These are phyloP conservation scores for Lottia gigantea DNA, from an alignment of 2,888 invertebrate species.

Conservation along the genomic window DNA sequence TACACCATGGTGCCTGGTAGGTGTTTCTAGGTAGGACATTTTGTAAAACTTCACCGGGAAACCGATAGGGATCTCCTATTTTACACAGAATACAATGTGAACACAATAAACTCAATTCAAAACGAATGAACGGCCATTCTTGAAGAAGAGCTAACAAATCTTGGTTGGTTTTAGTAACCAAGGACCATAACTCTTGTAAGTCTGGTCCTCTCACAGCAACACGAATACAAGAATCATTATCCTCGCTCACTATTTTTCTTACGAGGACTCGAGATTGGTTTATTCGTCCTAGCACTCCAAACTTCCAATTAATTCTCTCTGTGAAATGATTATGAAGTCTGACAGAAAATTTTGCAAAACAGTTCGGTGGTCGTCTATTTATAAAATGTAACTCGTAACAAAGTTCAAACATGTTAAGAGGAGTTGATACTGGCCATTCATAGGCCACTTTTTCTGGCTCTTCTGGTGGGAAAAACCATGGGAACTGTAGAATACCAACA, in stretches of 20 bases:
- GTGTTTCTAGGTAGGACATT: slow-evolving; percentile 44
- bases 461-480: slow-evolving; percentile 54
- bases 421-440: slow-evolving; percentile 44
- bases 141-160: slow-evolving; percentile 48
- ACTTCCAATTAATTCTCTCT: slow-evolving; percentile 53
- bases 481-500: slow-evolving; percentile 51
- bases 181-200: slow-evolving; percentile 55
- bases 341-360: slow-evolving; percentile 59
- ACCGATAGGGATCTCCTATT: slow-evolving; percentile 43
- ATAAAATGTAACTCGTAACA: slow-evolving; percentile 47
- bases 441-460: slow-evolving; percentile 38
- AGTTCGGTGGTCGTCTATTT: slow-evolving; percentile 53
- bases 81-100: slow-evolving; percentile 51
- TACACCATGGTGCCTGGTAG: slow-evolving; percentile 46
- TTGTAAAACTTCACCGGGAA: slow-evolving; percentile 52
- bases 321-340: slow-evolving; percentile 46
- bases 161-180: slow-evolving; percentile 42
- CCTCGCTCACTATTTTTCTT: slow-evolving; percentile 30
- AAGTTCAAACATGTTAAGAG: slow-evolving; percentile 36
- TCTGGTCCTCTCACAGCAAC: slow-evolving; percentile 53
- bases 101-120: slow-evolving; percentile 50
- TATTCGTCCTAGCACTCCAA: slow-evolving; percentile 51
- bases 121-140: slow-evolving; percentile 59
- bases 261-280: slow-evolving; percentile 47
- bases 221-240: slow-evolving; percentile 37